phyloP scores from a whole-genome alignment of 2,888 invertebrate species.

The Neoaliturus tenellus region DNA sequence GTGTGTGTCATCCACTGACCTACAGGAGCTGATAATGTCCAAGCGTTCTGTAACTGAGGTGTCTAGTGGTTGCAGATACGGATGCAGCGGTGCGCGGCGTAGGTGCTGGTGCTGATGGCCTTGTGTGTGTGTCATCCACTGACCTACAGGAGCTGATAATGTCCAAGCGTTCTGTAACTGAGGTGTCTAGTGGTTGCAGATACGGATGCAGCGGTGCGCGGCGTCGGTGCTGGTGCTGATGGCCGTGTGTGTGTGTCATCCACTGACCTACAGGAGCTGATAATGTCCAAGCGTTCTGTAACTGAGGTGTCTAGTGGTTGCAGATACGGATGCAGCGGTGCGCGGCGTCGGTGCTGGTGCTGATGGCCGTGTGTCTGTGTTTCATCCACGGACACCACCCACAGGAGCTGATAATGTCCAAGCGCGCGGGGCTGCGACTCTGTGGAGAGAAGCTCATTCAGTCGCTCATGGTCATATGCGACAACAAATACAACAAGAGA shows the following conservation, averaged over 20 bases:
- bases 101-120: background rate
- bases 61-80: too few relatives aligned
- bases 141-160: too few relatives aligned
- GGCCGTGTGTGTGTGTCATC: background rate
- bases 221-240: background rate
- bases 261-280: too few relatives aligned
- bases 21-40: too few relatives aligned
- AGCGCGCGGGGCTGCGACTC: background rate
- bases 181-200: background rate
- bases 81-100: background rate
- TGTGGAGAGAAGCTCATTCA: conserved; percentile 10
- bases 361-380: conserved; percentile 24
- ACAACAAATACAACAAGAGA: conserved; percentile 37
- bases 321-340: background rate
- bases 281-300: too few relatives aligned
- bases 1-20: too few relatives aligned
- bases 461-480: conserved; percentile 27
- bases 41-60: background rate
- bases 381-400: background rate
- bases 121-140: background rate
- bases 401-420: background rate
- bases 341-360: background rate
- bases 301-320: background rate
- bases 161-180: too few relatives aligned
- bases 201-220: conserved; percentile 6